phyloP scores from a whole-genome alignment of 1,140 invertebrate species.

The Diplogasteroides magnus region DNA sequence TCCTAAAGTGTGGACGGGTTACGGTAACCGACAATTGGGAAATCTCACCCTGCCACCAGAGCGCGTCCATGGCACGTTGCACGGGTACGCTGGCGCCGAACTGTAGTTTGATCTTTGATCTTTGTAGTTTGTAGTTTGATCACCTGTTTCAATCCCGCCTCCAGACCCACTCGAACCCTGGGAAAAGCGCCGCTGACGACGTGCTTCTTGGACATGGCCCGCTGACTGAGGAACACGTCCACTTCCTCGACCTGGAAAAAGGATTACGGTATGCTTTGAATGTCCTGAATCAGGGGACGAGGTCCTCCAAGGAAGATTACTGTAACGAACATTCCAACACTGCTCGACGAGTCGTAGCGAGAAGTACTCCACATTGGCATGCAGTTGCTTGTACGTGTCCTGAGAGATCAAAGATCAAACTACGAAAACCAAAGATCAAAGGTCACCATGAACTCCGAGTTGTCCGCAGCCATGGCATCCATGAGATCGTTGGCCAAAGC shows the following conservation, averaged over 20 bases:
- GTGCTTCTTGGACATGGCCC: not conserved
- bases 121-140: no score
- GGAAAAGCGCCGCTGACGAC: slow-evolving; percentile 14
- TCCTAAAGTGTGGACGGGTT: slow-evolving; percentile 1
- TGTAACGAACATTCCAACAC: slow-evolving; percentile 24
- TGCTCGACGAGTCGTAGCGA: slow-evolving; percentile 19
- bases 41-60: slow-evolving; percentile 4
- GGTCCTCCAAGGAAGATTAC: no score
- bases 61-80: not conserved
- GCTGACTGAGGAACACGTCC: slow-evolving; percentile 20
- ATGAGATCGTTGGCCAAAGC: slow-evolving; percentile 16
- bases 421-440: no score
- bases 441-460: slow-evolving; percentile 10
- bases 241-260: slow-evolving; percentile 33
- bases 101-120: no score
- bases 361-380: slow-evolving; percentile 36
- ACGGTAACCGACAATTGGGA: not conserved
- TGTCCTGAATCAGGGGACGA: no score
- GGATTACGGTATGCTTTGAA: no score
- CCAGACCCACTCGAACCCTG: slow-evolving; percentile 30
- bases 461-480: slow-evolving; percentile 6
- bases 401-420: no score
- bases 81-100: slow-evolving; percentile 9
- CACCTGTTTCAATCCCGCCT: slow-evolving; percentile 31
- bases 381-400: slow-evolving; percentile 1